Evolutionary conservation across 2,113 vertebrate genomes (phyloP).

Genomic region (Falcunculus frontatus): DNA sequence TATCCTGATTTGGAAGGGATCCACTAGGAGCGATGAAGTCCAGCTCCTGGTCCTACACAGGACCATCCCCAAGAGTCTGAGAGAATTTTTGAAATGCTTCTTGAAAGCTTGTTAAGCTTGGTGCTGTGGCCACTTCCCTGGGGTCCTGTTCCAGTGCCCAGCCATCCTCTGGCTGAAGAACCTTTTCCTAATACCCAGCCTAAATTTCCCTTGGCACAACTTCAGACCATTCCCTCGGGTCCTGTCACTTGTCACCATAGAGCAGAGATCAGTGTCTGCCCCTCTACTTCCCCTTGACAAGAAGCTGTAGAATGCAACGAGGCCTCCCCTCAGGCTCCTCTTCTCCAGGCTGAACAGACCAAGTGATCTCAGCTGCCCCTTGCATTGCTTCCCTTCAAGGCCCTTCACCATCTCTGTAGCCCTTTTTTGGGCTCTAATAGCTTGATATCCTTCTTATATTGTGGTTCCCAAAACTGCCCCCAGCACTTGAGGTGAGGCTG

Average conservation of each 20-base stretch:
- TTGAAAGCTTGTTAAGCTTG: neutral
- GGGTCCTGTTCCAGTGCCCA: neutral
- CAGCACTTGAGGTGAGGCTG: accelerated
- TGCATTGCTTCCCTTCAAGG: neutral
- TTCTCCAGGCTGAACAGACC: neutral
- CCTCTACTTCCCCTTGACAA: neutral
- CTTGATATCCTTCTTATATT: neutral
- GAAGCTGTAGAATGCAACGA: neutral
- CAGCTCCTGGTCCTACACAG: neutral
- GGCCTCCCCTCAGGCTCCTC: neutral
- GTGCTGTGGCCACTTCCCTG: neutral
- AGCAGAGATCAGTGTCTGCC: neutral
- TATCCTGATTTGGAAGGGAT: neutral
- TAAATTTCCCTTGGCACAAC: neutral
- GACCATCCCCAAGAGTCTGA: neutral
- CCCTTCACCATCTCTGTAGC: neutral
- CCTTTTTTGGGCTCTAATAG: neutral
- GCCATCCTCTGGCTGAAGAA: neutral
- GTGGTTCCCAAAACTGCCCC: accelerated
- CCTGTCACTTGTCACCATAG: neutral
- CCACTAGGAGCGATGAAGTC: neutral
- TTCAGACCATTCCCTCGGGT: neutral
- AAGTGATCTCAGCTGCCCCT: neutral
- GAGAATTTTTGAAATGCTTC: neutral
- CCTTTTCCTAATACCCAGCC: neutral